Conservation (phyloP, 1,140 invertebrate genomes). For the Drosophila miranda region DNA sequence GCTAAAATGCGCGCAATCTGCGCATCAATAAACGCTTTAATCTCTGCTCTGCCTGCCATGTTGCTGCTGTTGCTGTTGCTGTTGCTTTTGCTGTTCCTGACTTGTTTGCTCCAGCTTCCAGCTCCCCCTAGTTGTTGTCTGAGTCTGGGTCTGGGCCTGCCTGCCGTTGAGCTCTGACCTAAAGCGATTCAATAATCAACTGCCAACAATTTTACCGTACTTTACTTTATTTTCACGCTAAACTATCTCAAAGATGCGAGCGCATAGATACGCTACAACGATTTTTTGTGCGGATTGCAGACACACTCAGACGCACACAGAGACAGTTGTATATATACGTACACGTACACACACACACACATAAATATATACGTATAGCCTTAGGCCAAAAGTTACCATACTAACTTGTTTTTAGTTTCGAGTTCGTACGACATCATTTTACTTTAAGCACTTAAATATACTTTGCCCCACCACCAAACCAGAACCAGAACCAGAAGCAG, state of each 20-base stretch:
- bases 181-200: constrained; percentile 81
- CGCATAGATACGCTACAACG: constrained; percentile 78
- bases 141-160: constrained; percentile 20
- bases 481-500: too few species aligned
- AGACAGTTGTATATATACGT: constrained; percentile 18
- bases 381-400: constrained; percentile 81
- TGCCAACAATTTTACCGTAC: constrained; percentile 81
- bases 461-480: constrained; percentile 66
- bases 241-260: constrained; percentile 81
- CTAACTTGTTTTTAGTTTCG: constrained; percentile 81
- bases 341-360: constrained; percentile 6
- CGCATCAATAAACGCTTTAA: constrained; percentile 81
- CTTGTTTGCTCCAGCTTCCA: constrained; percentile 45
- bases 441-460: constrained; percentile 82
- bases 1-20: constrained; percentile 80
- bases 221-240: constrained; percentile 81
- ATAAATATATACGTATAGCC: constrained; percentile 47
- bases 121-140: constrained; percentile 21
- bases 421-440: constrained; percentile 82
- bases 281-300: constrained; percentile 77
- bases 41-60: constrained; percentile 69
- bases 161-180: constrained; percentile 77
- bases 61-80: constrained; percentile 42
- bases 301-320: constrained; percentile 53
- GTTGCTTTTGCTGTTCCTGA: constrained; percentile 59